Evolutionary conservation across 2,888 invertebrate genomes (phyloP), one percentile per base, ranked within the genome.

Genomic region (Lomographa bimaculata): DNA sequence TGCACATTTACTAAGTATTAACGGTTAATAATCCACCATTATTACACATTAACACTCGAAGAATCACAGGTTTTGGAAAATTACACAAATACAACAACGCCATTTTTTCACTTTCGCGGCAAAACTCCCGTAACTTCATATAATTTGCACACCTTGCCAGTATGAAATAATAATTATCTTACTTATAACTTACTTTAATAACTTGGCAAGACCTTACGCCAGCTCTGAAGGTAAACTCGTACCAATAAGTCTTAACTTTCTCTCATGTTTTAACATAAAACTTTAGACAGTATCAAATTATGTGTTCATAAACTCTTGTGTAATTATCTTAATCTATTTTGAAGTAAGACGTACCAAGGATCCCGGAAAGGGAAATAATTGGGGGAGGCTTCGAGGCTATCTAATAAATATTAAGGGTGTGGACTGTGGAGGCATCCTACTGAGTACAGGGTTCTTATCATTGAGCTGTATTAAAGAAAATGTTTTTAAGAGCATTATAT

Each of bases 171-270:
- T 7, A 12, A 25, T 12, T 21, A 12, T 11, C 12, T n/a, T n/a
- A n/a, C n/a, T n/a, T 70, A 57, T 62, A 71, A 72, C 65, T 71
- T 69, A 60, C 64, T 64, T 64, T 61, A 58, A 57, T 38, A 26
- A 69, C 62, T 70, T 59, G 45, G 52, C 46, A 29, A 48, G 65
- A 73, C 54, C 68, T 68, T 49, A 51, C 26, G 45, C 28, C 45
- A 52, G 55, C 6, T 16, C 7, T 25, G 47, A 55, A 51, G 38
- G 60, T 38, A 39, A 57, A 46, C 39, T 58, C 34, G 8, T 30
- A 35, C 44, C 46, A 35, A 41, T 27, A 43, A 42, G 44, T 46
- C 52, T 44, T 47, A 56, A 60, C 58, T 60, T 60, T 40, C 24
- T 28, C 41, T 50, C 42, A 42, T 52, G 47, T 61, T 38, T 47